Evolutionary conservation across 2,113 vertebrate genomes (phyloP).

Genomic region (Pyrgilauda ruficollis): DNA sequence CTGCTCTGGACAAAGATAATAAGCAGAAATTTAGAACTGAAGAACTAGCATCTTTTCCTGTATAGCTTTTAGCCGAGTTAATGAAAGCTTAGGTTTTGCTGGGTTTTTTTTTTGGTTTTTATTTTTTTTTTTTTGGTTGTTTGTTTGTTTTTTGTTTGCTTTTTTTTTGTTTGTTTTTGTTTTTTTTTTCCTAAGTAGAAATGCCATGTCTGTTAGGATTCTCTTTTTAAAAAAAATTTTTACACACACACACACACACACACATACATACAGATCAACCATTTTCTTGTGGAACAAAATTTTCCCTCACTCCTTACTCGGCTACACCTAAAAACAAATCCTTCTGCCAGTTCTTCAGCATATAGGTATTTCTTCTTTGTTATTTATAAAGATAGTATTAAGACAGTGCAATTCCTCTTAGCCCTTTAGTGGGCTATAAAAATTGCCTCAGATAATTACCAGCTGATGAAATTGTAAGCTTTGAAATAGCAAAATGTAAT

Average conservation of each 20-base stretch:
- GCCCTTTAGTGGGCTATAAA: slow-evolving; percentile 45
- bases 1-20: not conserved
- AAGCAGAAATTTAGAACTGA: not conserved
- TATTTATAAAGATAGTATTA: slow-evolving; percentile 41
- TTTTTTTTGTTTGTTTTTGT: not conserved
- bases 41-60: not conserved
- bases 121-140: no score
- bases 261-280: not conserved
- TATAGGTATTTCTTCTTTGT: slow-evolving; percentile 23
- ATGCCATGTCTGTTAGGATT: not conserved
- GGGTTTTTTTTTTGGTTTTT: no score
- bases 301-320: not conserved
- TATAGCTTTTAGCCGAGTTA: not conserved
- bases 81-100: not conserved
- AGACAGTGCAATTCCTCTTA: slow-evolving; percentile 31
- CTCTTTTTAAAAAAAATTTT: not conserved
- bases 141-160: not conserved
- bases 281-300: not conserved
- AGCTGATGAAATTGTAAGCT: slow-evolving; percentile 55
- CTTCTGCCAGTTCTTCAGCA: not conserved
- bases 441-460: slow-evolving; percentile 51
- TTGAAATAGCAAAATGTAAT: slow-evolving; percentile 48
- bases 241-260: not conserved
- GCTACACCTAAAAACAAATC: not conserved
- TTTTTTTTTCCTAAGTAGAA: not conserved